Percentiles rank a stretch among this genome's conserved stretches.
Conservation (phyloP, 2,113 vertebrate species). For the Cynocephalus volans region DNA sequence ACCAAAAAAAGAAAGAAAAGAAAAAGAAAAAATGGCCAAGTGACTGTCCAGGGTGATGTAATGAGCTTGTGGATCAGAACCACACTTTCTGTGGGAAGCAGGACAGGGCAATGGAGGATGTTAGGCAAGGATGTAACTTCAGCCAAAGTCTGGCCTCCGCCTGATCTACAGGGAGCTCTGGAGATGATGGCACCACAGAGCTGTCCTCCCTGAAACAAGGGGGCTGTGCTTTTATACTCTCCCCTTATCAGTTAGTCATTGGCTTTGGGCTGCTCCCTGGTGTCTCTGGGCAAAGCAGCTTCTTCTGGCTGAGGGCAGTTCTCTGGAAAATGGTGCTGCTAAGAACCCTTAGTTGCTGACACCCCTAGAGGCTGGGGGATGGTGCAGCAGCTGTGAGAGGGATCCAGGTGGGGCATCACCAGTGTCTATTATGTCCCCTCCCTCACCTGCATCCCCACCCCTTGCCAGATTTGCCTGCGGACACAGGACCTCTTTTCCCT, state of each 20-base stretch:
- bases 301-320: not conserved
- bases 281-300: not conserved
- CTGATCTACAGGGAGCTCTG: rapidly evolving
- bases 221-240: not conserved
- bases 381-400: not conserved
- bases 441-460: too few species aligned
- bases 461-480: not conserved
- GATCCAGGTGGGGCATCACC: not conserved
- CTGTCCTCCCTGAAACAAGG: not conserved
- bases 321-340: not conserved
- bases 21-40: not conserved
- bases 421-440: rapidly evolving
- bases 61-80: not conserved
- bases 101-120: not conserved
- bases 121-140: too few species aligned
- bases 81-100: not conserved
- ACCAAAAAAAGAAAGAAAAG: too few species aligned
- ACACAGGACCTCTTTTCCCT: not conserved
- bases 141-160: not conserved
- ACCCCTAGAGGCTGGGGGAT: not conserved
- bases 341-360: not conserved
- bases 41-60: rapidly evolving
- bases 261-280: not conserved
- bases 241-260: not conserved
- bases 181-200: too few species aligned